phyloP scores from a whole-genome alignment of 2,888 invertebrate species.

The Xestia xanthographa region DNA sequence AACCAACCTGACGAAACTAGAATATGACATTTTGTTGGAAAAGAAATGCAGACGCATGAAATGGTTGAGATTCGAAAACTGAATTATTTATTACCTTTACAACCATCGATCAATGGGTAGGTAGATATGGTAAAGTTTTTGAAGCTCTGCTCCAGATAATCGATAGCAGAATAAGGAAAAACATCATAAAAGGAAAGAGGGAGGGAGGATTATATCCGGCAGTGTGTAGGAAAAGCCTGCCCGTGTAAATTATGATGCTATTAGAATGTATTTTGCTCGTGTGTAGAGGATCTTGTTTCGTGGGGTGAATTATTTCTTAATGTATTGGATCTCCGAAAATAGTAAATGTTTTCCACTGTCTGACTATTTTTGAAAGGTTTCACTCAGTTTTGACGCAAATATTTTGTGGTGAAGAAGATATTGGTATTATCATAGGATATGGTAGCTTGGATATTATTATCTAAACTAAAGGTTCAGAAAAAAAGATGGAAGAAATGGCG shows the following conservation, averaged over 20 bases:
- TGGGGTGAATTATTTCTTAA: slow-evolving; percentile 36
- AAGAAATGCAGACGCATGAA: slow-evolving; percentile 18
- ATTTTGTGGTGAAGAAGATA: background rate
- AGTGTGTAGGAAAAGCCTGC: slow-evolving; percentile 32
- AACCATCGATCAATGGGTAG: background rate
- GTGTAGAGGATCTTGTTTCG: slow-evolving; percentile 22
- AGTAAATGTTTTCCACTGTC: slow-evolving; percentile 1
- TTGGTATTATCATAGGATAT: background rate
- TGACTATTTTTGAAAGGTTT: slow-evolving; percentile 2
- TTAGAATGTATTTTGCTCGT: slow-evolving; percentile 44
- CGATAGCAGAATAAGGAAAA: slow-evolving; percentile 48
- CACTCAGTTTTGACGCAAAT: background rate
- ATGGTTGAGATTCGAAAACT: background rate
- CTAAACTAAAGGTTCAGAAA: background rate
- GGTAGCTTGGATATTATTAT: background rate
- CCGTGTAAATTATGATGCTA: slow-evolving; percentile 43
- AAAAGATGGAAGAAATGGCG: background rate
- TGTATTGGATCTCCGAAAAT: slow-evolving; percentile 24
- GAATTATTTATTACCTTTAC: slow-evolving; percentile 27
- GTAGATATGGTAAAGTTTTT: slow-evolving; percentile 2
- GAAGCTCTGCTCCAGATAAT: slow-evolving; percentile 9
- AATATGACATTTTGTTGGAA: background rate
- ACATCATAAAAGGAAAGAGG: slow-evolving; percentile 22
- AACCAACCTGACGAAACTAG: slow-evolving; percentile 28
- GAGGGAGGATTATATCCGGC: slow-evolving; percentile 11